These are phyloP conservation scores for Sebastes steindachneri DNA, from an alignment of 2,797 vertebrate genomes.

Conservation along the genomic window DNA sequence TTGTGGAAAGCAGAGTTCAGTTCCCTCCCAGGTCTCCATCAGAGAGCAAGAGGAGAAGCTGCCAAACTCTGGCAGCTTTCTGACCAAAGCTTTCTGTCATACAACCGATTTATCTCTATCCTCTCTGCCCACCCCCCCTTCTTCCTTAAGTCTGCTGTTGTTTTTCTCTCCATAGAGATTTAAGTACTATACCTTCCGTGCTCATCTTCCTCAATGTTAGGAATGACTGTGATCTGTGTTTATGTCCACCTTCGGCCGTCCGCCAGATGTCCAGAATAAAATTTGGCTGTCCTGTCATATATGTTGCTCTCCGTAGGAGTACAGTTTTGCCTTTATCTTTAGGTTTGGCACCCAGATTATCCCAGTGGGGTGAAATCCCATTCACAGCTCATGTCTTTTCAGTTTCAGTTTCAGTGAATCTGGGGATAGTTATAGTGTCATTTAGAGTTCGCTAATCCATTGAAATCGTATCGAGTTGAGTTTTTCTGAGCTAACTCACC, in stretches of 20 bases:
- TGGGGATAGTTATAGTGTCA: too few relatives aligned
- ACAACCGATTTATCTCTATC: background rate
- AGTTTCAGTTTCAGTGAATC: too few relatives aligned
- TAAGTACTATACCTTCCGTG: background rate
- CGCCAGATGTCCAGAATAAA: too few relatives aligned
- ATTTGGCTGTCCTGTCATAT: background rate
- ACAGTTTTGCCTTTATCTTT: background rate
- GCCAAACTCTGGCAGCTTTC: background rate
- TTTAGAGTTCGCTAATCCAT: too few relatives aligned
- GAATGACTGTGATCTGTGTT: background rate
- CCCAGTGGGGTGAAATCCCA: background rate
- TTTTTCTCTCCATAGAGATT: background rate
- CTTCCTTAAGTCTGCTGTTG: background rate
- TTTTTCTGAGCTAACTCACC: too few relatives aligned
- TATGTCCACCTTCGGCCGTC: too few relatives aligned
- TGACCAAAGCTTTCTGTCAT: background rate
- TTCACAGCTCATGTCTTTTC: background rate
- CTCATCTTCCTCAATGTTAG: background rate
- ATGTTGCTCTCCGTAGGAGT: background rate
- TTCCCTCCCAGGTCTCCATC: constrained; percentile 11
- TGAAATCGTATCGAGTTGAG: too few relatives aligned
- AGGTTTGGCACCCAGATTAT: background rate
- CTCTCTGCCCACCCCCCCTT: background rate
- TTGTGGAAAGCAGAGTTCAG: constrained; percentile 40
- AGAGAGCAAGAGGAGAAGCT: background rate